Evolutionary conservation across 2,113 vertebrate genomes (phyloP), one percentile per base, ranked within the genome.

Genomic region (Anguilla japonica): DNA sequence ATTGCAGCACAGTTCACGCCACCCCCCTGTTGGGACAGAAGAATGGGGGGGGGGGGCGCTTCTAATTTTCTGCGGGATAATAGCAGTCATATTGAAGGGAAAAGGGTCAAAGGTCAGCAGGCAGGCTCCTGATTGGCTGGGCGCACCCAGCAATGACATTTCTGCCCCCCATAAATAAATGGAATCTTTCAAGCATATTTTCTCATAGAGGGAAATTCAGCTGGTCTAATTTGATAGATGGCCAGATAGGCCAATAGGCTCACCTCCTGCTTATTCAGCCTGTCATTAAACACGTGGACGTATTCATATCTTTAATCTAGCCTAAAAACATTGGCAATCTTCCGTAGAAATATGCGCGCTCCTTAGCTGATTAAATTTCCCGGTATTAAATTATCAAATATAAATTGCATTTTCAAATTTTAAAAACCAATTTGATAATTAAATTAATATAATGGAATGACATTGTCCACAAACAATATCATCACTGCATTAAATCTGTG

Each of bases 61-160:
- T 95, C 94, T 96, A 91, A 94, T 95, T 95, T 96, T 95, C 96
- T 92, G 93, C 93, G 93, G 96, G 96, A 96, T 96, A 95, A 95
- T 93, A 94, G 96, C 95, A 91, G 96, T 92, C 88, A 88, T 94
- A 93, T 94, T 89, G 93, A 94, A 94, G 95, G 94, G 94, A 94
- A 91, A 93, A 93, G 91, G 96, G 96, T 95, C 94, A 97, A 92
- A 94, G 97, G 96, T 97, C 94, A 89, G 75, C 57, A 90, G 90
- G 93, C 89, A 85, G 92, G n/a, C 57, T 90, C 29, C 90, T 92
- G 95, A 98, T 96, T 97, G 97, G 97, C 94, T 92, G 89, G 67
- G 83, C 86, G 2, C 87, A 60, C 92, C 89, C 1, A 29, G 79
- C 79, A 63, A 41, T 81, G 53, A 20, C 22, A 39, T 81, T 80